Percentiles rank a stretch among this genome's conserved stretches.
phyloP scores from a whole-genome alignment of 2,113 vertebrate genomes.

The Crocuta crocuta region DNA sequence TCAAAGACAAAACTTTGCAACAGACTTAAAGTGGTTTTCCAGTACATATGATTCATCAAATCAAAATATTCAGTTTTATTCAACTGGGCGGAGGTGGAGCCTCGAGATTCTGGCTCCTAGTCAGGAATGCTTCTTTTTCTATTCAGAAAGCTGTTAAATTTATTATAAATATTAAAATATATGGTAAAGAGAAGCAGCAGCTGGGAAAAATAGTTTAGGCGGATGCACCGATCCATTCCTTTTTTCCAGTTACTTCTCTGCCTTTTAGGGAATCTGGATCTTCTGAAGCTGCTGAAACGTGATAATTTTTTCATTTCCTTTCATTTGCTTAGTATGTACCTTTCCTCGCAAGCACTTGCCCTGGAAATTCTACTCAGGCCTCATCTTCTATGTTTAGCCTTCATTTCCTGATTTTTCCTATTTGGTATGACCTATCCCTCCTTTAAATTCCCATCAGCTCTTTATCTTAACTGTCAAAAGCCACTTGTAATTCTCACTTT shows the following conservation, averaged over 20 bases:
- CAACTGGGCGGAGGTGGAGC: neutral
- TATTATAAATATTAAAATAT: slow-evolving; percentile 17
- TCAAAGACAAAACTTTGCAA: neutral
- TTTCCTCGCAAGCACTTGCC: neutral
- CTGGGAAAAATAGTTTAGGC: neutral
- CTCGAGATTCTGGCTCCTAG: neutral
- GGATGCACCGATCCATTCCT: neutral
- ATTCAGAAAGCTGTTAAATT: neutral
- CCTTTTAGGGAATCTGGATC: neutral
- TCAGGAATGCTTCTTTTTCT: neutral
- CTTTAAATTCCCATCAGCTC: neutral
- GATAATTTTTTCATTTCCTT: neutral
- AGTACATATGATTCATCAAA: neutral
- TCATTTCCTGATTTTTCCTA: neutral
- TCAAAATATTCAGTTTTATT: neutral
- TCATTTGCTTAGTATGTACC: neutral
- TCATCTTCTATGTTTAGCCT: neutral
- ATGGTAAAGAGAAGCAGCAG: neutral
- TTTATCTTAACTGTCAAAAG: neutral
- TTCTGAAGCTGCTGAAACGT: neutral
- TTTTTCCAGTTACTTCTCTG: too few species aligned
- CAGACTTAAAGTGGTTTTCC: neutral
- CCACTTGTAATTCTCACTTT: neutral
- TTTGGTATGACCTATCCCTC: neutral
- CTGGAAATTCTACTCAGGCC: neutral